Evolutionary conservation across 2,113 vertebrate genomes (phyloP).

Genomic region (Aptenodytes forsteri): DNA sequence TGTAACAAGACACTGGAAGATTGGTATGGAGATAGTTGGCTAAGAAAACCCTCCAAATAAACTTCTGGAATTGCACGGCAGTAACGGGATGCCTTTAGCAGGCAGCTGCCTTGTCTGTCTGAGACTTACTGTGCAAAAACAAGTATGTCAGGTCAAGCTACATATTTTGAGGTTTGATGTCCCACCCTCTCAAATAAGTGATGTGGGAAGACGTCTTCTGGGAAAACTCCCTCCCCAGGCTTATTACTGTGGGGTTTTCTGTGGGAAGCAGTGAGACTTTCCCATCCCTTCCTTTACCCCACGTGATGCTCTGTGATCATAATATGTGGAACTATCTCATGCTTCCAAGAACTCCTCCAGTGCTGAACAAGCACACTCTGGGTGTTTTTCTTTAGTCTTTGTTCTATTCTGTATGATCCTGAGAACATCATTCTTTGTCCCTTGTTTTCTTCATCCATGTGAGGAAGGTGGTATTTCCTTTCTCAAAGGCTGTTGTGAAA

Average conservation of each 20-base stretch:
- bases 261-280: constrained; percentile 58
- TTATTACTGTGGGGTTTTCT: constrained; percentile 43
- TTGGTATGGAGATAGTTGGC: constrained; percentile 15
- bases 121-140: constrained; percentile 15
- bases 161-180: constrained; percentile 62
- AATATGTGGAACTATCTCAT: constrained; percentile 37
- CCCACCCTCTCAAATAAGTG: constrained; percentile 51
- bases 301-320: constrained; percentile 33
- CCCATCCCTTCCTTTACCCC: constrained; percentile 46
- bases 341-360: constrained; percentile 41
- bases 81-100: constrained; percentile 26
- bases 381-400: constrained; percentile 1
- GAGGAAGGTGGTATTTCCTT: constrained; percentile 5
- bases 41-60: constrained; percentile 29
- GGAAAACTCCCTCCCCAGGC: constrained; percentile 57
- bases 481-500: not conserved
- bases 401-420: not conserved
- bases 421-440: not conserved
- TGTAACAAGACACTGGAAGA: not conserved
- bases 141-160: constrained; percentile 58
- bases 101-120: constrained; percentile 40
- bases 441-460: not conserved
- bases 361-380: constrained; percentile 11
- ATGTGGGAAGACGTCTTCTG: constrained; percentile 57
- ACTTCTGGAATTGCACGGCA: not conserved